A percentile compares a stretch with the other conserved stretches of the same genome.
These are phyloP conservation scores for Ormyrus nitidulus DNA, from an alignment of 2,888 invertebrate genomes.

Conservation along the genomic window DNA sequence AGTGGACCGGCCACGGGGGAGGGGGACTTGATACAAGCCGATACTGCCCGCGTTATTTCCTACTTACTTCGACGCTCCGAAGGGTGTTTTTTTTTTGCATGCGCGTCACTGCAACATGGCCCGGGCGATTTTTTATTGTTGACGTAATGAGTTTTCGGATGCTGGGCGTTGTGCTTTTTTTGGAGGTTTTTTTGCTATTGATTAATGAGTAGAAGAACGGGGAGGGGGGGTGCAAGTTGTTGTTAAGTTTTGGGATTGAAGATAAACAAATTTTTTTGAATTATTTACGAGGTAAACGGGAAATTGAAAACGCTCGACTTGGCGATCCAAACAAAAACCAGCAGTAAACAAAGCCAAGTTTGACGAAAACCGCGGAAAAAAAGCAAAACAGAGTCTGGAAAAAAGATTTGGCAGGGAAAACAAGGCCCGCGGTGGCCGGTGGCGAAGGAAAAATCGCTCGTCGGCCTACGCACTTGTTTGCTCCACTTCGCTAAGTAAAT, in stretches of 20 bases:
- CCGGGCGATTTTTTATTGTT: constrained; percentile 42
- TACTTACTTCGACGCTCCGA: too few species aligned
- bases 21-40: constrained; percentile 5
- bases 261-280: too few species aligned
- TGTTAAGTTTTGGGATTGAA: not conserved
- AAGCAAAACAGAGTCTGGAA: not conserved
- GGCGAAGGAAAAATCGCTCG: not conserved
- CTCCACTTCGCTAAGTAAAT: constrained; percentile 41
- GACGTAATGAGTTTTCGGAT: not conserved
- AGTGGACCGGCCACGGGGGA: not conserved
- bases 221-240: too few species aligned
- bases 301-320: too few species aligned
- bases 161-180: too few species aligned
- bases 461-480: not conserved
- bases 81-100: constrained; percentile 2
- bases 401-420: constrained; percentile 5
- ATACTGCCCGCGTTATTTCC: constrained; percentile 8
- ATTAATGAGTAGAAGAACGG: too few species aligned
- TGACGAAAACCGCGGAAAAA: too few species aligned
- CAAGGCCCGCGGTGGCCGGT: not conserved
- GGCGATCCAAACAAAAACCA: too few species aligned
- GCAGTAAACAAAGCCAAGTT: too few species aligned
- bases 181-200: too few species aligned
- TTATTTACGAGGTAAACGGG: too few species aligned
- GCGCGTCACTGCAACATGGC: constrained; percentile 40